Evolutionary conservation across 2,797 vertebrate species (phyloP).

Genomic region (Schizopygopsis malacanthus): DNA sequence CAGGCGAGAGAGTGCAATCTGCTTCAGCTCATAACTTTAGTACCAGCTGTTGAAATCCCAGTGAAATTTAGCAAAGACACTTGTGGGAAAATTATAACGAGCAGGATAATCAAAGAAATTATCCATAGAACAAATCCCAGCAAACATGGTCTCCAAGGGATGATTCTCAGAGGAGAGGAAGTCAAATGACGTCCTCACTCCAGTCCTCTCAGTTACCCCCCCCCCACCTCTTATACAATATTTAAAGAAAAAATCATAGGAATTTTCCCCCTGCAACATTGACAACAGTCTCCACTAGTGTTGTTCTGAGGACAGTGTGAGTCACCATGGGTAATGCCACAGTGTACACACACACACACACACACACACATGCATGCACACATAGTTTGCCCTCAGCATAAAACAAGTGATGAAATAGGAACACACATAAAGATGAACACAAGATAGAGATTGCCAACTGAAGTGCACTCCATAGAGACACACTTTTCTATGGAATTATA

Average conservation of each 20-base stretch:
- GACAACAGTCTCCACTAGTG: not conserved
- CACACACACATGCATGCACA: not conserved
- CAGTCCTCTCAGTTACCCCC: not conserved
- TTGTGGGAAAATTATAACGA: slow-evolving; percentile 51
- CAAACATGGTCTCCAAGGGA: slow-evolving; percentile 52
- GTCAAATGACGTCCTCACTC: no score
- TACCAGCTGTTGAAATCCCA: slow-evolving; percentile 54
- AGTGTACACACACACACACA: not conserved
- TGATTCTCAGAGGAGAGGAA: slow-evolving; percentile 27
- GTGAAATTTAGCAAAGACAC: slow-evolving; percentile 50
- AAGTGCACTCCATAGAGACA: not conserved
- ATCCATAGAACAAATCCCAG: slow-evolving; percentile 55
- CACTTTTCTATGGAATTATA: not conserved
- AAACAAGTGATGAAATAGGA: slow-evolving; percentile 23
- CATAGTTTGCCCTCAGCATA: not conserved
- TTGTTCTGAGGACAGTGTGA: slow-evolving; percentile 13
- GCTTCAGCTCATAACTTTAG: slow-evolving; percentile 42
- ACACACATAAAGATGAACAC: slow-evolving; percentile 2
- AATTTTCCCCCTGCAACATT: not conserved
- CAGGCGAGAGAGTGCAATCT: not conserved
- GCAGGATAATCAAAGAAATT: slow-evolving; percentile 59
- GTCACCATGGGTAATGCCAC: slow-evolving; percentile 23
- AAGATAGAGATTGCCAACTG: not conserved
- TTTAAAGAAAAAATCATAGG: not conserved
- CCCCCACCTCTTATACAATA: not conserved